phyloP scores from a whole-genome alignment of 2,888 invertebrate genomes.

The Lasioglossum leucozonium region DNA sequence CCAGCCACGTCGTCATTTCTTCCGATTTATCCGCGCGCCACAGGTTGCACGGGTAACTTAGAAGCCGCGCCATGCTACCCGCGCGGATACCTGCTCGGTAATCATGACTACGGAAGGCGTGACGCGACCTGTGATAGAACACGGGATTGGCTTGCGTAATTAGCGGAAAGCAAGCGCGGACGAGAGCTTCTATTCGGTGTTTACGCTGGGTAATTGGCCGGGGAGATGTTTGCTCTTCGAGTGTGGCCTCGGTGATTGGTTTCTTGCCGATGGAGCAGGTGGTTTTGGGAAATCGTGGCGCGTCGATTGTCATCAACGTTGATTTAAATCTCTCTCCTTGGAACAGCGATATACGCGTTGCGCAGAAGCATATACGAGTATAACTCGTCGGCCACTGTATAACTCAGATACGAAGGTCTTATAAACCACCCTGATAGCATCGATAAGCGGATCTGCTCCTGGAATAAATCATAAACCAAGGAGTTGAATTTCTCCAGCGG shows the following conservation, averaged over 20 bases:
- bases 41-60: constrained; percentile 41
- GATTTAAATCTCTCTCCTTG: neutral
- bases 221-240: neutral
- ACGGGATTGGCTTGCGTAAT: constrained; percentile 37
- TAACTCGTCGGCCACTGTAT: neutral
- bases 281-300: neutral
- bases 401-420: neutral
- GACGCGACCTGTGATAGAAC: constrained; percentile 7
- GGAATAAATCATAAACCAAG: neutral
- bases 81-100: neutral
- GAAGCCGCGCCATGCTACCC: constrained; percentile 25
- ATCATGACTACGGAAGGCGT: neutral
- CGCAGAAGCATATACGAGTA: no score
- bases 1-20: constrained; percentile 25
- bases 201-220: constrained; percentile 15
- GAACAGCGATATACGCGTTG: neutral
- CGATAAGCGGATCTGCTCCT: neutral
- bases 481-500: neutral
- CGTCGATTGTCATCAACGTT: neutral
- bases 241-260: constrained; percentile 6
- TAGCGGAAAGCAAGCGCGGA: constrained; percentile 30
- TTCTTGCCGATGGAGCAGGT: neutral
- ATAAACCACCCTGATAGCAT: neutral
- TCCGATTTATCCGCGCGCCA: constrained; percentile 29
- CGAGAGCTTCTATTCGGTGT: constrained; percentile 17